These are phyloP conservation scores for Ectemnius cavifrons DNA, from an alignment of 2,888 invertebrate species.

Conservation along the genomic window DNA sequence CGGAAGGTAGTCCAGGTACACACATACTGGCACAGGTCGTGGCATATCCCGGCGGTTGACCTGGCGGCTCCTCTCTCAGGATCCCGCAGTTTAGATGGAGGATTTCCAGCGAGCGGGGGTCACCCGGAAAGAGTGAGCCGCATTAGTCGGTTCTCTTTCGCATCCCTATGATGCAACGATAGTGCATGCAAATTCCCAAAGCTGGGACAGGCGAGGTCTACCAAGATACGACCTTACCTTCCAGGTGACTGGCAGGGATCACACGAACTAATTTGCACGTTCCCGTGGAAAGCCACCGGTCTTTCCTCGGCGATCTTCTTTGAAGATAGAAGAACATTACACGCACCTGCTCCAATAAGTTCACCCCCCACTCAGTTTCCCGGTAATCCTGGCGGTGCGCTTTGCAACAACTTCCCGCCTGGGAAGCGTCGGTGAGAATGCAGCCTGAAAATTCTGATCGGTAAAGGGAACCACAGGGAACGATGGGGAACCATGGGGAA, in stretches of 20 bases:
- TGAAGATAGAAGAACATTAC: no score
- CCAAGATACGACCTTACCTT: background rate
- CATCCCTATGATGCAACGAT: background rate
- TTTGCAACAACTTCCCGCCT: background rate
- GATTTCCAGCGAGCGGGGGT: slow-evolving; percentile 40
- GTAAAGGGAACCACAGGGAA: background rate
- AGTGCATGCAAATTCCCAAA: slow-evolving; percentile 15
- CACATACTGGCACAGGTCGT: slow-evolving; percentile 26
- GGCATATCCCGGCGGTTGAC: slow-evolving; percentile 48
- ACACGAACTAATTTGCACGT: background rate
- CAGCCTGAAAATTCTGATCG: background rate
- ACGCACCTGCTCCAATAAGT: no score
- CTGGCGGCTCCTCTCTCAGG: slow-evolving; percentile 47
- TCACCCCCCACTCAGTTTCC: no score
- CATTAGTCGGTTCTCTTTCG: slow-evolving; percentile 2
- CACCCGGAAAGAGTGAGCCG: slow-evolving; percentile 24
- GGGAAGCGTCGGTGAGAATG: background rate
- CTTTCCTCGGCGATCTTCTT: no score
- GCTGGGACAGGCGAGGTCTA: background rate
- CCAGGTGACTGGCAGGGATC: background rate
- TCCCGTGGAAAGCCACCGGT: background rate
- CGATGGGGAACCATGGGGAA: background rate
- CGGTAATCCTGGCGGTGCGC: no score
- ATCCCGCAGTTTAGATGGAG: slow-evolving; percentile 40
- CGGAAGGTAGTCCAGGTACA: slow-evolving; percentile 41